Evolutionary conservation across 2,113 vertebrate species (phyloP).

Genomic region (Alexandromys fortis): DNA sequence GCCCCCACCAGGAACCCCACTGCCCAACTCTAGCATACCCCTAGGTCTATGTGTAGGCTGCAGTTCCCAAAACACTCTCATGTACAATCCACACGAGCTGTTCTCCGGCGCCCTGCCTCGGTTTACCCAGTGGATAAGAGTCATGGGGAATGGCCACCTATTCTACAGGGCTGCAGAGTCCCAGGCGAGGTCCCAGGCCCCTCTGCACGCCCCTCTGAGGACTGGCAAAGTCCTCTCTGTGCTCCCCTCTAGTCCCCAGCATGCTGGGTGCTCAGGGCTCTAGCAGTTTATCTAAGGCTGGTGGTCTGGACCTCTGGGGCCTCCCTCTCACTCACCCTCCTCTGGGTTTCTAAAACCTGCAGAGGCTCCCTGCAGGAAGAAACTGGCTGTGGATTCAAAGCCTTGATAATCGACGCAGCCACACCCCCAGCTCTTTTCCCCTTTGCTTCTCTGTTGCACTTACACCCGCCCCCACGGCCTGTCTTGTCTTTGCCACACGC

Average conservation of each 20-base stretch:
- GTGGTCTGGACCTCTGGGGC: not conserved
- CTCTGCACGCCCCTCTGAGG: not conserved
- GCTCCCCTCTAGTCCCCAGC: not conserved
- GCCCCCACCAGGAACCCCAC: not conserved
- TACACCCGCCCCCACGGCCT: not conserved
- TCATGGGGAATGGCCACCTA: not conserved
- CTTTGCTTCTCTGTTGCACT: not conserved
- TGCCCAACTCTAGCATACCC: no score
- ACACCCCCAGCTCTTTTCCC: not conserved
- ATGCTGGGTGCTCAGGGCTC: not conserved
- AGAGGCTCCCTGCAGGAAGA: not conserved
- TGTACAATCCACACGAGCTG: fast-evolving
- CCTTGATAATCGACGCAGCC: not conserved
- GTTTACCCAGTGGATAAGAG: not conserved
- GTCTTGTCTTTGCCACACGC: not conserved
- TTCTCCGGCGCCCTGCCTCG: not conserved
- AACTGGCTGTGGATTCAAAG: not conserved
- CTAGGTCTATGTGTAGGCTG: fast-evolving
- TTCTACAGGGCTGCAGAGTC: not conserved
- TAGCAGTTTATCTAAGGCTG: not conserved
- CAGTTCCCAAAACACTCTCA: not conserved
- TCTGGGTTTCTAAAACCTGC: not conserved
- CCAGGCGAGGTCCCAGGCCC: not conserved
- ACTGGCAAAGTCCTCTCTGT: not conserved
- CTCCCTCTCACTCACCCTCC: not conserved